A percentile compares a stretch with the other conserved stretches of the same genome.
Evolutionary conservation across 2,797 vertebrate species (phyloP).

Genomic region (Pempheris klunzingeri): DNA sequence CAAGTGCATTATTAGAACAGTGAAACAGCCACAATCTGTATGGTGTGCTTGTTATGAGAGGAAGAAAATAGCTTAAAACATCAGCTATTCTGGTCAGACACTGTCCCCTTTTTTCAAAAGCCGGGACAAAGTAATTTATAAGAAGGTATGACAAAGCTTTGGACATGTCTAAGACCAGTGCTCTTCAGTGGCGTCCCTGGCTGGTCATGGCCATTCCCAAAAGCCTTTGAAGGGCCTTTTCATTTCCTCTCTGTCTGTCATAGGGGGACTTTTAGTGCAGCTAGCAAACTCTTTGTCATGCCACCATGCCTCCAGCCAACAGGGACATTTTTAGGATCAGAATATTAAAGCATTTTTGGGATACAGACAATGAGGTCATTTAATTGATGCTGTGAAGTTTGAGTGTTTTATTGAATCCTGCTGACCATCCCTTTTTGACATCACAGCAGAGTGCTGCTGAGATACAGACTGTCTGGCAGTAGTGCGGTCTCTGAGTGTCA

Average conservation of each 20-base stretch:
- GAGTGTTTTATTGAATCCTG: conserved; percentile 56
- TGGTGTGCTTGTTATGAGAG: not conserved
- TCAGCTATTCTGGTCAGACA: conserved; percentile 52
- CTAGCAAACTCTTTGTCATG: conserved; percentile 57
- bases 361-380: conserved; percentile 66
- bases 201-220: conserved; percentile 49
- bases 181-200: conserved; percentile 52
- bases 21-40: not conserved
- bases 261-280: conserved; percentile 51
- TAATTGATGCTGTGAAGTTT: conserved; percentile 62
- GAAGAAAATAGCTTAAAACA: conserved; percentile 8
- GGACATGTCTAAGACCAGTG: conserved; percentile 50
- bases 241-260: conserved; percentile 83
- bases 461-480: conserved; percentile 27
- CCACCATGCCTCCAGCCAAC: conserved; percentile 55
- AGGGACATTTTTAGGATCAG: conserved; percentile 56
- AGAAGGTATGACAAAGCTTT: conserved; percentile 38
- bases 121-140: conserved; percentile 28
- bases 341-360: conserved; percentile 68
- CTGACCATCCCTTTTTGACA: conserved; percentile 37
- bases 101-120: conserved; percentile 25
- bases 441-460: conserved; percentile 40
- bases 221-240: conserved; percentile 83
- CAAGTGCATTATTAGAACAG: not conserved
- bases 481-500: not conserved